Percentiles rank a stretch among this genome's conserved stretches.
phyloP scores from a whole-genome alignment of 2,113 vertebrate species.

The Salvelinus alpinus region DNA sequence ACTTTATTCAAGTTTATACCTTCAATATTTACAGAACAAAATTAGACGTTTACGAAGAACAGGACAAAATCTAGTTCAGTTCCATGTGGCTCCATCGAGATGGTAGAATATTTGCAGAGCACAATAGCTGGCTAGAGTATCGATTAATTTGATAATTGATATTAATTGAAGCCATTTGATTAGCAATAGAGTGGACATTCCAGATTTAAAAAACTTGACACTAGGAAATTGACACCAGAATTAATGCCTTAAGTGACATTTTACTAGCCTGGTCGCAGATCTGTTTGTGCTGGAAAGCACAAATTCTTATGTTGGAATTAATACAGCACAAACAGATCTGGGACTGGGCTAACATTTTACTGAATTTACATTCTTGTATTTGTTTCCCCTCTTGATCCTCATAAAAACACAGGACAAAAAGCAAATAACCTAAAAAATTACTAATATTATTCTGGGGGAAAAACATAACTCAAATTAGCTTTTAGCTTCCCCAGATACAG shows the following conservation, averaged over 20 bases:
- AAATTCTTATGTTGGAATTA: no score
- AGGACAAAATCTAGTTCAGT: slow-evolving; percentile 49
- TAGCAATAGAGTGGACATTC: background rate
- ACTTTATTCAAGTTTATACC: slow-evolving; percentile 73
- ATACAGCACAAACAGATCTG: no score
- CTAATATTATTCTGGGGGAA: no score
- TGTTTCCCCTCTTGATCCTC: background rate
- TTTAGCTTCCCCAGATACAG: background rate
- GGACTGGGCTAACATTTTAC: background rate
- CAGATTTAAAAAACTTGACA: background rate
- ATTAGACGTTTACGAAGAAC: background rate
- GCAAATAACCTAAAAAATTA: background rate
- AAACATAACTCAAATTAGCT: no score
- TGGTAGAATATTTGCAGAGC: slow-evolving; percentile 22
- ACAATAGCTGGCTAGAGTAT: slow-evolving; percentile 1
- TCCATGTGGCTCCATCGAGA: slow-evolving; percentile 62
- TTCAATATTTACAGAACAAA: slow-evolving; percentile 82
- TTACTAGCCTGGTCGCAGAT: background rate
- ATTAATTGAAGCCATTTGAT: background rate
- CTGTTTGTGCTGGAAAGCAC: no score
- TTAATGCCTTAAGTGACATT: background rate
- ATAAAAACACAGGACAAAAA: background rate
- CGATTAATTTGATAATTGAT: background rate
- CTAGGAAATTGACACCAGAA: background rate
- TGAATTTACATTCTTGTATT: no score